Percentiles rank a stretch among this genome's conserved stretches.
Evolutionary conservation across 2,113 vertebrate species (phyloP).

Genomic region (Indicator maculatus): DNA sequence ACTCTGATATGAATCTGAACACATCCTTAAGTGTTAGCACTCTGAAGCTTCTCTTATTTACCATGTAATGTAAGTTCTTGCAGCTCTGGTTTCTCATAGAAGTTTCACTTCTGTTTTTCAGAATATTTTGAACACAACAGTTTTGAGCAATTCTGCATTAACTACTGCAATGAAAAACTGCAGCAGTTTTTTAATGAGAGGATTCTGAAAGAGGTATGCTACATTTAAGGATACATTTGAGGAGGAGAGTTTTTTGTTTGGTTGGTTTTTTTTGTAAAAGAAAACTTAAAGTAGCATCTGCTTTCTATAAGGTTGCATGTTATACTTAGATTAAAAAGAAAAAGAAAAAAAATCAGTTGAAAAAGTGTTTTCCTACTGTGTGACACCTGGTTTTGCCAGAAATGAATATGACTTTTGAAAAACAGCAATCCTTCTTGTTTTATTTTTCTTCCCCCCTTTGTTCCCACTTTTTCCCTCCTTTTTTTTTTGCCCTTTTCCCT

Average conservation of each 20-base stretch:
- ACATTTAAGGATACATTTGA: background rate
- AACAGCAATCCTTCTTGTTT: background rate
- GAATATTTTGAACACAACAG: conserved; percentile 99
- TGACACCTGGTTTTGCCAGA: background rate
- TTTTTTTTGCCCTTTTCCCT: no score
- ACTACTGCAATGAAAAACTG: conserved; percentile 99
- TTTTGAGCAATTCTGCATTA: conserved; percentile 99
- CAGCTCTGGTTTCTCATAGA: background rate
- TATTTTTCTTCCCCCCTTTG: no score
- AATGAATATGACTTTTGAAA: background rate
- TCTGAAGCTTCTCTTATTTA: background rate
- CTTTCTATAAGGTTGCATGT: background rate
- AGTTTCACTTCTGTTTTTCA: conserved; percentile 73
- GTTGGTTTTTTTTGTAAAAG: background rate
- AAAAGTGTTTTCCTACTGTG: background rate
- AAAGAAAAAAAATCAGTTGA: background rate
- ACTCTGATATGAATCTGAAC: background rate
- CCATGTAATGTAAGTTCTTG: background rate
- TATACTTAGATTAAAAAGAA: background rate
- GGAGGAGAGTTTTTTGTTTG: no score
- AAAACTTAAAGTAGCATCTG: background rate
- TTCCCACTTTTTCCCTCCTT: no score
- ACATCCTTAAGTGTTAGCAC: background rate
- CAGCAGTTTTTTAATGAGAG: conserved; percentile 99
- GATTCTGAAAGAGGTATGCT: conserved; percentile 95